Evolutionary conservation across 2,113 vertebrate genomes (phyloP), one percentile per base, ranked within the genome.

Genomic region (Dicaeum eximium): DNA sequence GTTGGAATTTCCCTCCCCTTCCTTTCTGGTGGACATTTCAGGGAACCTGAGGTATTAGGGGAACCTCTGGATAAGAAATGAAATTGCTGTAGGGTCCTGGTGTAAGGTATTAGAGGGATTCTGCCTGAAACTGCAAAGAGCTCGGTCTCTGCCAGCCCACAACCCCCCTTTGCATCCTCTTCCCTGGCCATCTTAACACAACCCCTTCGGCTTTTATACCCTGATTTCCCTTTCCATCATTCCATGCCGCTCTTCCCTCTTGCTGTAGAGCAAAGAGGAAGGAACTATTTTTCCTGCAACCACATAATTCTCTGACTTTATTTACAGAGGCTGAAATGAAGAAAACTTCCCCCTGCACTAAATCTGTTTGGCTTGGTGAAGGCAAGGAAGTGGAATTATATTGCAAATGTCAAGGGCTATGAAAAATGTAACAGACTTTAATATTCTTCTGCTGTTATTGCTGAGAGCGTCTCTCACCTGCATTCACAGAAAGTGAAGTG

Each of bases 401-500:
- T 75, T 90, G 93, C 78, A 90, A 88, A 95, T 95, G 94, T 94
- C 96, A 96, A 77, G 58, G 82, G 78, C 60, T 91, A 95, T 96
- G 92, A 97, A 96, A 97, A 96, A 96, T 97, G 95, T 94, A 95
- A 82, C 50, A 95, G 85, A 85, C 84, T 94, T 96, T 90, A 95
- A 95, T 91, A 94, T 92, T 92, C 88, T 96, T 84, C 70, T 91
- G 94, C 89, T 90, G 70, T 91, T 94, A 95, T 82, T 87, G 81
- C 94, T 73, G 62, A 70, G 69, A 87, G 84, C 2, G 22, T 91
- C 87, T 95, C 91, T 96, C 92, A 96, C 95, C 92, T 97, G 95
- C 47, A 30, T 51, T 73, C 81, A 80, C 35, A 75, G 73, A 53
- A 80, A 91, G 77, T 48, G 42, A 92, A 95, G 87, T 82, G 94